A percentile compares a stretch with the other conserved stretches of the same genome.
These are phyloP conservation scores for Corythoichthys haematopterus DNA, from an alignment of 2,113 vertebrate species.

Conservation along the genomic window DNA sequence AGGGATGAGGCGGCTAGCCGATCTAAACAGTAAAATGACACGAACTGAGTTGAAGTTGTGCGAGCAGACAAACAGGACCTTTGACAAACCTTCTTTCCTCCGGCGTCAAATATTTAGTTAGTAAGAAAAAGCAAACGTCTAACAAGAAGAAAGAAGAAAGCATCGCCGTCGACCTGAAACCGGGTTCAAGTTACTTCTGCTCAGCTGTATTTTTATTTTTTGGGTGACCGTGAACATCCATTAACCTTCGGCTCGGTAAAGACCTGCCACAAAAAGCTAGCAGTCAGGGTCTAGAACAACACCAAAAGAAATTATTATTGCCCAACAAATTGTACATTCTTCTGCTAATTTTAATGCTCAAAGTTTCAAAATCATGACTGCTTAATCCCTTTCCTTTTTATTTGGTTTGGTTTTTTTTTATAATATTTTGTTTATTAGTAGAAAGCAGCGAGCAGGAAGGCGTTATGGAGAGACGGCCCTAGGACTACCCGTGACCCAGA, in stretches of 20 bases:
- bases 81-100: not conserved
- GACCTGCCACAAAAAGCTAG: not conserved
- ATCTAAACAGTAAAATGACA: not conserved
- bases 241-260: slow-evolving; percentile 41
- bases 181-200: not conserved
- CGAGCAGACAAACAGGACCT: not conserved
- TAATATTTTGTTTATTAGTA: no score
- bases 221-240: slow-evolving; percentile 5
- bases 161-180: not conserved
- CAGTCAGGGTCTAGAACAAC: not conserved
- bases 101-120: not conserved
- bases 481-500: no score
- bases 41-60: not conserved
- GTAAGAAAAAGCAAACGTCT: not conserved
- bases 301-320: no score
- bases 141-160: not conserved
- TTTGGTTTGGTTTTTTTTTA: no score
- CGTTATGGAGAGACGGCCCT: no score
- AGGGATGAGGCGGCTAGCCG: no score
- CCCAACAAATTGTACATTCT: no score
- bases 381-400: no score
- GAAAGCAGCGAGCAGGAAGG: no score
- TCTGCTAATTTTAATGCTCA: no score
- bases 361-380: no score
- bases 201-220: no score